These are phyloP conservation scores for Terebella lapidaria DNA, from an alignment of 2,888 invertebrate genomes.

Conservation along the genomic window DNA sequence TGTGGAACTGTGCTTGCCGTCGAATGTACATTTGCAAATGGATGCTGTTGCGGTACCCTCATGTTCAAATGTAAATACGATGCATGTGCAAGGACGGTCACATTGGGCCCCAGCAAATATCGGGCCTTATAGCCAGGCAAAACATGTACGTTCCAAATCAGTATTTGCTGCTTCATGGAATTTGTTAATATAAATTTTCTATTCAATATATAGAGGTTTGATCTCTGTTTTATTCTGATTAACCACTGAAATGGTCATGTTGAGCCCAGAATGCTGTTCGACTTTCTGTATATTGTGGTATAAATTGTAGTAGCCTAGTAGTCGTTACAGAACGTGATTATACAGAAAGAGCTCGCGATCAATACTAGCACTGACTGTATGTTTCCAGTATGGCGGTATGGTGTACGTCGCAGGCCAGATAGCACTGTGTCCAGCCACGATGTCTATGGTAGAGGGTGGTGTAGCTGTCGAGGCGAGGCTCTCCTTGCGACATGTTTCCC, in stretches of 20 bases:
- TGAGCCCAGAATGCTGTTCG: too few relatives aligned
- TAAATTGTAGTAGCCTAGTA: too few relatives aligned
- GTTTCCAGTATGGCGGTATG: too few relatives aligned
- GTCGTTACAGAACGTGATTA: too few relatives aligned
- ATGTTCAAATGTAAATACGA: slow-evolving; percentile 56
- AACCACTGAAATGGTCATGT: too few relatives aligned
- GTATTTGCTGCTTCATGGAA: too few relatives aligned
- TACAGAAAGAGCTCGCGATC: too few relatives aligned
- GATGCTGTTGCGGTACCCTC: slow-evolving; percentile 29
- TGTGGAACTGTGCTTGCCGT: slow-evolving; percentile 38
- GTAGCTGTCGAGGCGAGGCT: slow-evolving; percentile 72
- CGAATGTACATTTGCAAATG: slow-evolving; percentile 33
- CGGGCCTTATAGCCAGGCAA: slow-evolving; percentile 91
- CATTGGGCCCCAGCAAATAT: slow-evolving; percentile 99
- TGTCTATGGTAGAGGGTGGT: slow-evolving; percentile 72
- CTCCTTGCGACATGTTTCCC: slow-evolving; percentile 74
- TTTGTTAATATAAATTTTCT: too few relatives aligned
- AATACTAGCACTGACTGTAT: too few relatives aligned
- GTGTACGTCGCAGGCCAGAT: slow-evolving; percentile 89
- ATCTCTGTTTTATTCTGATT: too few relatives aligned
- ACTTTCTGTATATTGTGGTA: too few relatives aligned
- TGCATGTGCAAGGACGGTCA: slow-evolving; percentile 92
- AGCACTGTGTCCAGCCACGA: slow-evolving; percentile 76
- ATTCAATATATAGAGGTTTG: too few relatives aligned
- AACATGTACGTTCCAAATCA: slow-evolving; percentile 63